Base-by-base conservation (phyloP, 1,140 invertebrate genomes). In the Papilio polytes region DNA sequence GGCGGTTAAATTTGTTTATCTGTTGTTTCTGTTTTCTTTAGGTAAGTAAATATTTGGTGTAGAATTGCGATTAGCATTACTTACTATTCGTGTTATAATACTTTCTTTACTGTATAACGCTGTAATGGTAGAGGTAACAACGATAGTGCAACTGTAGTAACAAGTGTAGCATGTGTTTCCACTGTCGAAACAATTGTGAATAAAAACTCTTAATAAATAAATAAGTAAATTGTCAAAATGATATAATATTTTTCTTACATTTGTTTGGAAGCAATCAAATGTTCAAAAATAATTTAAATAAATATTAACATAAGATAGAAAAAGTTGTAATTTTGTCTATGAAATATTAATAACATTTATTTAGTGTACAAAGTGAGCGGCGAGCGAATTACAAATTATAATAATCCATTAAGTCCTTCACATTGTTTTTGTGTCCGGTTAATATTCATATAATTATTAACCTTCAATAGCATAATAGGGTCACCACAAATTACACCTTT, bases 21-120 rank as follows among this genome's bases (percentile, higher is more conserved):
- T 86, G 22, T 70, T 84, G 44, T 87, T 86, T 72, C 87, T 91
- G 72, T 85, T 93, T 88, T 91, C 89, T 74, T 89, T 89, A 31
- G 91, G 91, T 92, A 48, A 90, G 90, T 88, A 78, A 31, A 77
- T 59, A n/a, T 22, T 77, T 53, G 31, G 18, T 8, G 44, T 76
- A 76, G 63, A 31, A 22, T 26, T 63, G 22, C 3, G 26, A 70
- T 70, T 70, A 70, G 26, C 13, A 63, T 46, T 53, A 8, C 12
- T 13, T 26, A 66, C 20, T 63, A 18, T 66, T 66, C 13, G 53
- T 56, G 18, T 56, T 56, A 20, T 56, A 56, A 20, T n/a, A 56
- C 53, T 56, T 56, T 56, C 7, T 56, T 56, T 8, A n/a, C 31
- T 44, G 46, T 46, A 20, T 41, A 48, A 48, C 31, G 15, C 44